These are phyloP conservation scores for Platycnemis pennipes DNA, from an alignment of 2,888 invertebrate genomes.

Conservation along the genomic window DNA sequence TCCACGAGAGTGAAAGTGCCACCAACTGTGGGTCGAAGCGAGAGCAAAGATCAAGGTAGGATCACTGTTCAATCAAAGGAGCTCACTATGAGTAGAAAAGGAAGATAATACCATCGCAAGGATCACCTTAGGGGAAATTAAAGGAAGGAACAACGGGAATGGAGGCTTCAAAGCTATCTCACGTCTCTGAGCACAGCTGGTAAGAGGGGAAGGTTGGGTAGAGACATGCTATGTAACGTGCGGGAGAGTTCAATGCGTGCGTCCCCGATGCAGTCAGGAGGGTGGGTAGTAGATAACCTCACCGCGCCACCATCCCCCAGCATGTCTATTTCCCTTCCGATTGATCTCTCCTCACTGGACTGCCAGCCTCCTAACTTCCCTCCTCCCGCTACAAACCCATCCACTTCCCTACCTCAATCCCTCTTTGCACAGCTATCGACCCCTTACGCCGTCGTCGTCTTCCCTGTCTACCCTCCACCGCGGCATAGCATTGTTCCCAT, in stretches of 20 bases:
- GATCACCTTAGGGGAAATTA: background rate
- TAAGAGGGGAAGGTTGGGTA: background rate
- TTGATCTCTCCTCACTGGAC: conserved; percentile 20
- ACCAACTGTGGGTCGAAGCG: background rate
- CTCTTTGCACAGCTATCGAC: background rate
- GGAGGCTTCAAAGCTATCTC: conserved; percentile 3
- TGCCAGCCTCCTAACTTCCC: too few relatives aligned
- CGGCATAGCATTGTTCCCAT: background rate
- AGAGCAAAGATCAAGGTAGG: background rate
- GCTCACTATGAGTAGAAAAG: background rate
- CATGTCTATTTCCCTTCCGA: conserved; percentile 19
- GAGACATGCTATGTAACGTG: background rate
- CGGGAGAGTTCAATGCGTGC: conserved; percentile 6
- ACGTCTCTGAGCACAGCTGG: conserved; percentile 8
- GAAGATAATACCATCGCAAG: background rate
- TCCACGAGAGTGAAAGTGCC: background rate
- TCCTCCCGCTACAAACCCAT: background rate
- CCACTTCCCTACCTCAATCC: background rate
- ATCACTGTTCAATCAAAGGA: background rate
- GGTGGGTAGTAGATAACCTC: background rate
- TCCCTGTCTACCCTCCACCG: conserved; percentile 9
- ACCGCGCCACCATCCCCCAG: background rate
- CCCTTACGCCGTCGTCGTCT: background rate
- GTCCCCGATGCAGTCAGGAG: background rate
- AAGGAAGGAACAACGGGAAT: background rate